phyloP scores from a whole-genome alignment of 2,797 vertebrate species.

The Rhabdophis nuchalis region DNA sequence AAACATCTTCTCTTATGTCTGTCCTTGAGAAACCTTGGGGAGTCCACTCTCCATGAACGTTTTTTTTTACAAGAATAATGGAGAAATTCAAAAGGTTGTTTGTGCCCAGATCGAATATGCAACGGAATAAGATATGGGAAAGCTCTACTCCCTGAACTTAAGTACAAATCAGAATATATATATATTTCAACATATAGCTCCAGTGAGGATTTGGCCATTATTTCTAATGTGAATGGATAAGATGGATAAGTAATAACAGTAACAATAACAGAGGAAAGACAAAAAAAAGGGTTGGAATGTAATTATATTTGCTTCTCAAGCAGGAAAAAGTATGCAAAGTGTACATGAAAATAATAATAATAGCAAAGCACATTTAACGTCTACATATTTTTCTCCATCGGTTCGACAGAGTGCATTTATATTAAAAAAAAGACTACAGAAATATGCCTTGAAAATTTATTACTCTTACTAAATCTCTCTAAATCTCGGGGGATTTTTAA shows the following conservation, averaged over 20 bases:
- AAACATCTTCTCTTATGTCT: not conserved
- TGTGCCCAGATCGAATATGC: not conserved
- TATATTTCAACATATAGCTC: not conserved
- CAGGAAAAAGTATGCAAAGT: not conserved
- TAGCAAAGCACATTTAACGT: not conserved
- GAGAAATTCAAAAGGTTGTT: not conserved
- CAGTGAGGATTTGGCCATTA: not conserved
- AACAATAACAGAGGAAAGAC: not conserved
- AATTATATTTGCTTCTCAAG: not conserved
- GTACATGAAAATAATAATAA: not conserved
- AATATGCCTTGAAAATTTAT: not conserved
- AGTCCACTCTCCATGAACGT: not conserved
- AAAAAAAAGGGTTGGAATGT: not conserved
- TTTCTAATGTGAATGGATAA: not conserved
- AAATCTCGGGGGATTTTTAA: not conserved
- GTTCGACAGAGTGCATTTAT: not conserved
- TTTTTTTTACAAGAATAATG: not conserved
- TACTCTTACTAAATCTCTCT: not conserved
- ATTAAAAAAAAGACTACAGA: not conserved
- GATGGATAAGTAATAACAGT: not conserved
- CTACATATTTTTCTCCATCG: not conserved
- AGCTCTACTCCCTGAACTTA: not conserved
- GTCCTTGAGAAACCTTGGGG: not conserved
- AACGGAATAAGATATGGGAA: not conserved
- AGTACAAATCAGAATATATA: not conserved